Conservation (phyloP, 2,888 invertebrate genomes). For the Athetis lepigone region DNA sequence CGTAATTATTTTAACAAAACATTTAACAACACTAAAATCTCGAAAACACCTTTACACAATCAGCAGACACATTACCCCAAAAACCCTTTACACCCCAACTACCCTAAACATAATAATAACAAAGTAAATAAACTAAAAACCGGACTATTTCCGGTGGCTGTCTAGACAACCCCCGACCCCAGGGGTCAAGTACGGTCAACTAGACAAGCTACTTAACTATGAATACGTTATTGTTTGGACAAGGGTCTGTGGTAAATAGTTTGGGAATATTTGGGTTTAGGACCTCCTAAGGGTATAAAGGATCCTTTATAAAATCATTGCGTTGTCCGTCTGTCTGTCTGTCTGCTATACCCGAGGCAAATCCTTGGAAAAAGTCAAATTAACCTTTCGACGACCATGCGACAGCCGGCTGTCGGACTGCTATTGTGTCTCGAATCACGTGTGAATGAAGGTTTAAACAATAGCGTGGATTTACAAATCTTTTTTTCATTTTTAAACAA, state of each 20-base stretch:
- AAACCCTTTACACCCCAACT: slow-evolving; percentile 21
- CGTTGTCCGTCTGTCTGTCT: too few species aligned
- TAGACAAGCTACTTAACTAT: slow-evolving; percentile 34
- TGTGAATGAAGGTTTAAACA: too few species aligned
- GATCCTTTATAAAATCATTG: too few species aligned
- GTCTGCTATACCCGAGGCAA: too few species aligned
- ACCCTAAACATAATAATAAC: slow-evolving; percentile 33
- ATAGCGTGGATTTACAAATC: too few species aligned
- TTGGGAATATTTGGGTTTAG: neutral
- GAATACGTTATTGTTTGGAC: slow-evolving; percentile 28
- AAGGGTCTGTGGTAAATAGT: neutral
- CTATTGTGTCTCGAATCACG: too few species aligned
- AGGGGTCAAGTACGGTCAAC: slow-evolving; percentile 61
- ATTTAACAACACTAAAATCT: slow-evolving; percentile 1
- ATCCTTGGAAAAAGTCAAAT: too few species aligned
- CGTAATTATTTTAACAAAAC: neutral
- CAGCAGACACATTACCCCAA: neutral
- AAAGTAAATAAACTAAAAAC: slow-evolving; percentile 54
- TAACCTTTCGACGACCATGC: too few species aligned
- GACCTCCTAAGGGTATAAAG: too few species aligned
- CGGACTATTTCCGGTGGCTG: slow-evolving; percentile 48
- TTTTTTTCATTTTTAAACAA: too few species aligned
- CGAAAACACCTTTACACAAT: neutral
- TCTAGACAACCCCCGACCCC: slow-evolving; percentile 59
- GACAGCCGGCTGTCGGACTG: too few species aligned